phyloP scores from a whole-genome alignment of 2,113 vertebrate species.

The Vidua macroura region DNA sequence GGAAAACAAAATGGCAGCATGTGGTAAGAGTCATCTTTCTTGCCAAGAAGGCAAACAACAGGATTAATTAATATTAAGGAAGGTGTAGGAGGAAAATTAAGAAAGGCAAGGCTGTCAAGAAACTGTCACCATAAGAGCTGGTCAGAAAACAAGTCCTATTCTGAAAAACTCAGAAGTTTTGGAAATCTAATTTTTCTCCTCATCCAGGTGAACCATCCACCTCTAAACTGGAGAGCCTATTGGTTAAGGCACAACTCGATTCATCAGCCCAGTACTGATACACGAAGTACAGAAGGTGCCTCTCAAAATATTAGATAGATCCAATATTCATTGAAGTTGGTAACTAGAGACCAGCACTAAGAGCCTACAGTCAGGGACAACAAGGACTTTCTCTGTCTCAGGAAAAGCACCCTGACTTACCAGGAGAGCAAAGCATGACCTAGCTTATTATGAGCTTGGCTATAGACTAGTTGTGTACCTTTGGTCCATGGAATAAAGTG shows the following conservation, averaged over 20 bases:
- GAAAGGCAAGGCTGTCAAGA: not conserved
- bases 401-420: not conserved
- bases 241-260: not conserved
- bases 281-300: not conserved
- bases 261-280: not conserved
- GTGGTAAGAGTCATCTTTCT: not conserved
- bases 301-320: not conserved
- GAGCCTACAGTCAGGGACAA: not conserved
- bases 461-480: not conserved
- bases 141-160: not conserved
- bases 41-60: not conserved
- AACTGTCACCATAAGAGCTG: not conserved
- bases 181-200: not conserved
- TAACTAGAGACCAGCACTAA: not conserved
- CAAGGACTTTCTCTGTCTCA: not conserved
- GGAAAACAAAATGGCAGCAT: accelerated
- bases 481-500: not conserved
- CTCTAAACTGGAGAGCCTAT: not conserved
- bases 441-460: not conserved
- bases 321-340: not conserved
- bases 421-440: not conserved
- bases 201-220: not conserved
- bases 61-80: not conserved
- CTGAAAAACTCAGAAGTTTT: not conserved
- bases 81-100: not conserved